A percentile compares a stretch with the other conserved stretches of the same genome.
Evolutionary conservation across 2,113 vertebrate genomes (phyloP).

Genomic region (Halichoerus grypus): DNA sequence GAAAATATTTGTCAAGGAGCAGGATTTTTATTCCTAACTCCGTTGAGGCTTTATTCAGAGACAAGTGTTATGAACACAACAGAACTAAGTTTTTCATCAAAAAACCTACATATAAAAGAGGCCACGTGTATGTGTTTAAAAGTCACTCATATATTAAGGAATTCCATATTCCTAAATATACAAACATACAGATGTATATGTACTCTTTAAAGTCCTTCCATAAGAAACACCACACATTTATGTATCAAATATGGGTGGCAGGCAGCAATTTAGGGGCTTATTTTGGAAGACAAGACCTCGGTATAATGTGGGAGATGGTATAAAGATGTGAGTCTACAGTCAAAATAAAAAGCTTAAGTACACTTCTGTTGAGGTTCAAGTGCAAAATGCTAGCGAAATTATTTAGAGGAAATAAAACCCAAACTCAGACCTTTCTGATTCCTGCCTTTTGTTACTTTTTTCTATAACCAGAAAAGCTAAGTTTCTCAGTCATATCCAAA

Average conservation of each 20-base stretch:
- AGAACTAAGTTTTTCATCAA: conserved; percentile 17
- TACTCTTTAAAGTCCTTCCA: conserved; percentile 7
- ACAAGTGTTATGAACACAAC: conserved; percentile 32
- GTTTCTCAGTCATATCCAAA: conserved; percentile 33
- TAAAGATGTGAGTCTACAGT: conserved; percentile 26
- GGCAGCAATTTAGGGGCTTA: conserved; percentile 15
- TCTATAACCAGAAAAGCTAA: conserved; percentile 12
- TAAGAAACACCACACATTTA: not conserved
- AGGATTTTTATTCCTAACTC: conserved; percentile 66
- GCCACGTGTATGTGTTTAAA: not conserved
- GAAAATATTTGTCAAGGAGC: conserved; percentile 40
- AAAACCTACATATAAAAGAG: not conserved
- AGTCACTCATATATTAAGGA: not conserved
- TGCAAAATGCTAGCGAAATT: not conserved
- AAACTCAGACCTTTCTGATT: not conserved
- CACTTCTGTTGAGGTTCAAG: not conserved
- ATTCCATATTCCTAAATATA: conserved; percentile 14
- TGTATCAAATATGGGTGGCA: not conserved
- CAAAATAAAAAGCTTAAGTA: conserved; percentile 36
- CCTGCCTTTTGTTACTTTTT: conserved; percentile 44
- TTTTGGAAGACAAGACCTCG: conserved; percentile 26
- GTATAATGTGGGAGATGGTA: not conserved
- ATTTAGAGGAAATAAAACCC: not conserved
- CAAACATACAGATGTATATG: not conserved
- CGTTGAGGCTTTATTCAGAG: conserved; percentile 37